Base-by-base conservation (phyloP, 1,140 invertebrate species). In the Samia ricini region DNA sequence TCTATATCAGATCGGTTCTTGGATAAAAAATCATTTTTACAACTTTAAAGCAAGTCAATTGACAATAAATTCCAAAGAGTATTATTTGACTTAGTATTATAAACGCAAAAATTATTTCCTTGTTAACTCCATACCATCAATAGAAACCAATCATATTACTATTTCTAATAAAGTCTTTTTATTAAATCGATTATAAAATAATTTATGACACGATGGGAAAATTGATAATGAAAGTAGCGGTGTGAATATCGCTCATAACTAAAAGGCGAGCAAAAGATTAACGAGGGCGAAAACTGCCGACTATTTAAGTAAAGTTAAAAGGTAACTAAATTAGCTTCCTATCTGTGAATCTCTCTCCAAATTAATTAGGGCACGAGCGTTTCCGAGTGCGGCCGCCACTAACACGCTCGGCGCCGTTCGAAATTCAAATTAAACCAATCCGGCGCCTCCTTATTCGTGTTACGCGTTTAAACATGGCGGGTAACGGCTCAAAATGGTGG, bases 371-470 rank as follows among this genome's bases (percentile, higher is more conserved):
- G 18, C 78, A 72, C 67, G 72, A 65, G 61, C 60, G 60, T 69
- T 71, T 67, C 64, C 70, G 69, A 69, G 59, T 55, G 61, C 63
- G 64, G 64, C 49, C 51, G 51, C 20, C 10, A 60, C 66, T 71
- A 69, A 73, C 76, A 74, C 76, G 73, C 65, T 65, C 69, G 68
- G 70, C 74, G 79, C 72, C 74, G 75, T 72, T 77, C 77, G 68
- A 89, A 88, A 89, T 89, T 89, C 81, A 89, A 89, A 89, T 89
- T 89, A 89, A 86, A 88, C 87, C 85, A 86, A 88, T 88, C 82
- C 74, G 81, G 87, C 84, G 85, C 87, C 87, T 88, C 87, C 87
- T 89, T 83, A 89, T 88, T 88, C 87, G 85, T 89, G 87, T 89
- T 83, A 76, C 61, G 64, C 69, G 72, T 76, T 86, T 77, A 76